Evolutionary conservation across 2,797 vertebrate species (phyloP), one percentile per base, ranked within the genome.

Genomic region (Danio kyathit): DNA sequence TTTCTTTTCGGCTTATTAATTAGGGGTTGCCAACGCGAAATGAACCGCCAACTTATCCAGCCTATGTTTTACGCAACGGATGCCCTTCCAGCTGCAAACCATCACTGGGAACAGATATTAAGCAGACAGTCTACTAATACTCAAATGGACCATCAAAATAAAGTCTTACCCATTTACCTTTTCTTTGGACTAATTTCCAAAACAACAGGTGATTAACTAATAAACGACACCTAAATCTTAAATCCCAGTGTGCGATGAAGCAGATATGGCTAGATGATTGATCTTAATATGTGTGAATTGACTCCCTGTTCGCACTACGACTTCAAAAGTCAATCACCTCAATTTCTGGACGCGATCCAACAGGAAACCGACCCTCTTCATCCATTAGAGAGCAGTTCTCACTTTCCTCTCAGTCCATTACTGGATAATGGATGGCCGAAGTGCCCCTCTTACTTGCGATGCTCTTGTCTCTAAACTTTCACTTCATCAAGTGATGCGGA

Each of bases 401-500:
- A 40, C 52, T 75, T 75, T 79, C 57, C 70, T 40, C 48, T 63
- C 60, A 65, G 76, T 79, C 74, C 87, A 87, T 88, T 87, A 86
- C 60, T 59, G 13, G 74, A 66, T 85, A 86, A 88, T 84, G 73
- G 84, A 85, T 82, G 73, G 44, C 76, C 9, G 65, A 65, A 75
- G 81, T 77, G 70, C 66, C 57, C 80, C 75, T 66, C 72, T 83
- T 16, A 43, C 76, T 77, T 71, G 66, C 63, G 60, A 51, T 70
- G 70, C 81, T 84, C 76, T 66, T 83, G 82, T 88, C 79, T 87
- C 82, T 87, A 84, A 90, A 88, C 84, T 81, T 87, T 79, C 90
- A 88, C 88, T 89, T 88, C 80, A 89, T 89, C 88, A 86, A 85
- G 80, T 40, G 66, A 83, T 57, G 70, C 59, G 51, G 71, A 76